Evolutionary conservation across 2,888 invertebrate genomes (phyloP), one percentile per base, ranked within the genome.

Genomic region (Stenchaetothrips biformis): DNA sequence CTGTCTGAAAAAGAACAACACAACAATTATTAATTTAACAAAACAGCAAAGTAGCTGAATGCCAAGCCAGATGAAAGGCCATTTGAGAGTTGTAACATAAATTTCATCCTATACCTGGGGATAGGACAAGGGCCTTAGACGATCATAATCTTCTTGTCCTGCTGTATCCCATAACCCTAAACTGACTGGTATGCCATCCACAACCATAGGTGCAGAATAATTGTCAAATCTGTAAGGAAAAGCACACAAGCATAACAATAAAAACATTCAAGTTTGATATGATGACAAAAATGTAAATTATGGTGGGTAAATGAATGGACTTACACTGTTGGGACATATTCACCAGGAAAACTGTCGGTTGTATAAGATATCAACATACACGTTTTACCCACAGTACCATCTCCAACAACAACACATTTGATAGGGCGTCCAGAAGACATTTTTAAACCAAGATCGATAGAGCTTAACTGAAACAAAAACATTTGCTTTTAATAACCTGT

Each of bases 121-220:
- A 88, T 99, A 99, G 84, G 97, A 97, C 83, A 99, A 90, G 77
- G 99, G 98, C 85, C 98, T 91, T 83, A 99, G 90, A 87, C 98
- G 92, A 87, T 99, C 98, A 86, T 99, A 99, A 87, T 98, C 97
- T 88, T 98, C 97, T 88, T 99, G 98, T 25, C 97, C 97, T 21
- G 98, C 98, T 81, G 98, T 99, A 88, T 99, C 99, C 99, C 99
- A 99, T 79, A 99, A 89, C 21, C 98, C 98, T 84, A 99, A 88
- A 85, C 97, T 97, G 18, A 99, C 98, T 83, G 97, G 96, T 84
- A 98, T 96, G 83, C 97, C 96, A 89, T 99, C 99, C 81, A 98
- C 98, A 84, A 97, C 97, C 96, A 99, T 97, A 79, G 98, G 98
- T 79, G 98, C 98, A 78, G 98, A 98, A 87, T 99, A 99, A 89